These are phyloP conservation scores for Cheilosia grossa DNA, from an alignment of 2,888 invertebrate genomes.

Conservation along the genomic window DNA sequence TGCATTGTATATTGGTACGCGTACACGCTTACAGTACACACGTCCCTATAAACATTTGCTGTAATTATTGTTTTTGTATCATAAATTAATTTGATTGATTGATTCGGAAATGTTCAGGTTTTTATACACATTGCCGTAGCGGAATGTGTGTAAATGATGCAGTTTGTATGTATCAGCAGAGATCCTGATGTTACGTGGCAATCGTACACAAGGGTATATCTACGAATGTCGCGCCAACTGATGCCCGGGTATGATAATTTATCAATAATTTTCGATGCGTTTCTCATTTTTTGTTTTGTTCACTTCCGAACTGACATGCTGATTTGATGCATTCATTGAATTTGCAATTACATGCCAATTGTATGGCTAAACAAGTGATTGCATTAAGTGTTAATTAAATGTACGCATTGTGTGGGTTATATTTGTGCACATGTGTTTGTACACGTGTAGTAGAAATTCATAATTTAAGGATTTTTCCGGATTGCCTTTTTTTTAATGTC, in stretches of 20 bases:
- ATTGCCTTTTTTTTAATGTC: no score
- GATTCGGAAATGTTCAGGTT: slow-evolving; percentile 53
- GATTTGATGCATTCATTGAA: slow-evolving; percentile 70
- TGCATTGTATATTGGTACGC: neutral
- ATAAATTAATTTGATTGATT: slow-evolving; percentile 69
- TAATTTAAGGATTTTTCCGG: no score
- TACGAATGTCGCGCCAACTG: slow-evolving; percentile 20
- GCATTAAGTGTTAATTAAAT: slow-evolving; percentile 71
- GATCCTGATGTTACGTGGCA: slow-evolving; percentile 19
- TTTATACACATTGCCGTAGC: slow-evolving; percentile 3
- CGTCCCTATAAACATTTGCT: slow-evolving; percentile 17
- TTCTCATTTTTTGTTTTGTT: slow-evolving; percentile 26
- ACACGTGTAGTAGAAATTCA: no score
- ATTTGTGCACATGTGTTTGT: no score
- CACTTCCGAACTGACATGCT: slow-evolving; percentile 41
- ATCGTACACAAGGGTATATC: neutral
- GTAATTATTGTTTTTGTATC: slow-evolving; percentile 63
- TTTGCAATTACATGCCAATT: slow-evolving; percentile 67
- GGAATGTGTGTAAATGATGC: slow-evolving; percentile 31
- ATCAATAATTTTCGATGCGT: slow-evolving; percentile 28
- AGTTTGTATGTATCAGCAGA: slow-evolving; percentile 3
- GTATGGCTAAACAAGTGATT: slow-evolving; percentile 70
- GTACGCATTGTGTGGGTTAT: slow-evolving; percentile 2
- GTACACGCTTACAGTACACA: neutral
- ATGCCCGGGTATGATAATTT: slow-evolving; percentile 27